Evolutionary conservation across 2,888 invertebrate species (phyloP).

Genomic region (Norana najaformis): DNA sequence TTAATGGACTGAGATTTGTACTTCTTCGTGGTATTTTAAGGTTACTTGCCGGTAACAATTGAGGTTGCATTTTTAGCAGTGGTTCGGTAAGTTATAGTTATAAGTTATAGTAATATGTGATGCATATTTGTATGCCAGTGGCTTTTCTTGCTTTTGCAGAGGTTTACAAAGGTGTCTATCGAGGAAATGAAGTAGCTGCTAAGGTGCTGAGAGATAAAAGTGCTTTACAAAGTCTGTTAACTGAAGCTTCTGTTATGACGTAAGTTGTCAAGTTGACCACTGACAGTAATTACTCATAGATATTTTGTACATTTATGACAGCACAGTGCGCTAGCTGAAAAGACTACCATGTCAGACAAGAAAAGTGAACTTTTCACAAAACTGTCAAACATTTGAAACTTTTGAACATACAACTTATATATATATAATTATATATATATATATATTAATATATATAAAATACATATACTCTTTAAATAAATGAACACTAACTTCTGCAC

Average conservation of each 20-base stretch:
- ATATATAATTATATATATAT: no score
- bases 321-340: no score
- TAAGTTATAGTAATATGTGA: neutral
- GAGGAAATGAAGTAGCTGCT: constrained; percentile 79
- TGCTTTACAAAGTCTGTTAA: constrained; percentile 85
- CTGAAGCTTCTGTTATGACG: constrained; percentile 98
- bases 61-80: neutral
- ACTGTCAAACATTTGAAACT: no score
- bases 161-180: constrained; percentile 85
- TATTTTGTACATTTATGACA: neutral
- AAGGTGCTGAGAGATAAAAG: constrained; percentile 94
- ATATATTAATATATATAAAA: no score
- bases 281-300: neutral
- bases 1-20: neutral
- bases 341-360: no score
- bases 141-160: constrained; percentile 66
- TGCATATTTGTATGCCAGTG: neutral
- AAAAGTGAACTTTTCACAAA: no score
- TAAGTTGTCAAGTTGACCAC: constrained; percentile 62
- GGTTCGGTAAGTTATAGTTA: neutral
- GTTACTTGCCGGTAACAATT: no score
- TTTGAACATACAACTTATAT: no score
- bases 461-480: no score
- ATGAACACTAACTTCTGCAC: no score
- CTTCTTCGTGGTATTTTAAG: neutral